Percentiles rank a stretch among this genome's conserved stretches.
Evolutionary conservation across 2,113 vertebrate species (phyloP).

Genomic region (Bucco capensis): DNA sequence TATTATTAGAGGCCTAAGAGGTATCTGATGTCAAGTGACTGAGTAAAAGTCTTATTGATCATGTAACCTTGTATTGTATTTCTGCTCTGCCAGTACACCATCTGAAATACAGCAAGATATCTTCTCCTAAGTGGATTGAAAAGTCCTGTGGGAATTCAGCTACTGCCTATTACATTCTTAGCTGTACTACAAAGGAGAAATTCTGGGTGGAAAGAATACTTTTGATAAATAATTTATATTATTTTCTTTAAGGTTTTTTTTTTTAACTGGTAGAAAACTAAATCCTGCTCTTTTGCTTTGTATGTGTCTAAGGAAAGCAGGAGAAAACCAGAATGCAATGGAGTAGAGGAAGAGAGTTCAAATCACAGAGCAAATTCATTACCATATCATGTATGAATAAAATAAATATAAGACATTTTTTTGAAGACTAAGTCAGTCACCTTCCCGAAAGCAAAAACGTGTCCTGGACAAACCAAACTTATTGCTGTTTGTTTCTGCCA

Average conservation of each 20-base stretch:
- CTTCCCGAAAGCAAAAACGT: neutral
- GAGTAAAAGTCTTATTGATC: neutral
- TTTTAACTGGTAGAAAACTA: neutral
- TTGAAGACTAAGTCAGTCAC: neutral
- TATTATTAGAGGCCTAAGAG: neutral
- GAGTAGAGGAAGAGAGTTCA: neutral
- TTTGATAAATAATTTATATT: constrained; percentile 21
- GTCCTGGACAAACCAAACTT: neutral
- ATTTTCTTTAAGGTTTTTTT: neutral
- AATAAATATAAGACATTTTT: neutral
- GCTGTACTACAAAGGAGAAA: neutral
- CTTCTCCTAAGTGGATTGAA: neutral
- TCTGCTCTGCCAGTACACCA: neutral
- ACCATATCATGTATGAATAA: neutral
- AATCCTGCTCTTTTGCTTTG: neutral
- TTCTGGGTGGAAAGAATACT: neutral
- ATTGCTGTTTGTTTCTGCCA: neutral
- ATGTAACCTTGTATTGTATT: neutral
- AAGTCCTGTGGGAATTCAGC: neutral
- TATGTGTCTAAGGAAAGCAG: neutral
- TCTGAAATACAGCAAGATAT: neutral
- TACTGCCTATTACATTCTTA: neutral
- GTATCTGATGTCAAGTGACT: neutral
- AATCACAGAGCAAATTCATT: neutral
- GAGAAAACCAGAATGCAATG: neutral